Evolutionary conservation across 2,888 invertebrate genomes (phyloP), one percentile per base, ranked within the genome.

Genomic region (Fabriciana adippe): DNA sequence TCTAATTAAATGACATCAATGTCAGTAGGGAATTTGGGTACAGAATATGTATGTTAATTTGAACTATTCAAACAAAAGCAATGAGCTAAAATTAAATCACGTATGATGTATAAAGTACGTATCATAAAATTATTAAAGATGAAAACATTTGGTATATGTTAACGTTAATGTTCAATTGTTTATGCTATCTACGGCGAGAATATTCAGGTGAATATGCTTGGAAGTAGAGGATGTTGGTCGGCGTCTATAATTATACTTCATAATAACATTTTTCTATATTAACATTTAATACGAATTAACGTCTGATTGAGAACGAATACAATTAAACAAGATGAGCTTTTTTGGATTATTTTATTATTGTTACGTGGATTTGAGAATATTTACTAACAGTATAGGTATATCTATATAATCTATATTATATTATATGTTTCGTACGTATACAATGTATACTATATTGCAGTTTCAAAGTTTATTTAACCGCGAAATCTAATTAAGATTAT

Each of bases 1-100:
- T 70, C 76, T 86, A 88, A 88, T 89, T 87, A 86, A 79, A 76
- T 74, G 72, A 75, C 77, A 77, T 80, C 78, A 78, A 47, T 64
- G 74, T 76, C 78, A 69, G 16, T 41, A 63, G 75, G 71, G 70
- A 68, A 55, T 70, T 57, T 61, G 47, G 54, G 48, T 16, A 57
- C 55, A 66, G 26, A 48, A 31, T 16, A 55, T 63, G 57, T 50
- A 65, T 54, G 51, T 45, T 56, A 67, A 64, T 67, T 71, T 63
- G 65, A 66, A 64, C 64, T 55, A 65, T 61, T 65, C 55, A 62
- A 70, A 66, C 62, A 64, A 71, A 71, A 67, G 67, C 63, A 51
- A 56, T 54, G 53, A 66, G 53, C 71, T 64, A 56, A 68, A 67
- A 68, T 71, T 73, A 73, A 70, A 70, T 68, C 55, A 54, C 48